Evolutionary conservation across 2,113 vertebrate genomes (phyloP).

Genomic region (Apteryx owenii): DNA sequence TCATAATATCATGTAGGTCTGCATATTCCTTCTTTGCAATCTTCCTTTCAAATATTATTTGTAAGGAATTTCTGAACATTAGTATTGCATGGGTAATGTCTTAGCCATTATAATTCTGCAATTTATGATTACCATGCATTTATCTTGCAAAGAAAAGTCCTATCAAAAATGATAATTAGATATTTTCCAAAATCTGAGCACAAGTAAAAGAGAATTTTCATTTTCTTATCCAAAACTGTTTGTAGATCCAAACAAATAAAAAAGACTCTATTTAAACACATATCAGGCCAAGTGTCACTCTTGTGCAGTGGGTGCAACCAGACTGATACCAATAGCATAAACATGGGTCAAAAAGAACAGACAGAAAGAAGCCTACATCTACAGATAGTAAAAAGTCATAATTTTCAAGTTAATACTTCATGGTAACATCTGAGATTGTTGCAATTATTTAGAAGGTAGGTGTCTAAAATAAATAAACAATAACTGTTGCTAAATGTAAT

Average conservation of each 20-base stretch:
- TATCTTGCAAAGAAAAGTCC: not conserved
- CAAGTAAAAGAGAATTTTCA: not conserved
- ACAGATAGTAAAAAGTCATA: not conserved
- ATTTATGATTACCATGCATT: not conserved
- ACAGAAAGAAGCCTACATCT: constrained; percentile 11
- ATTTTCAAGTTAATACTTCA: not conserved
- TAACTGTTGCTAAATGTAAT: not conserved
- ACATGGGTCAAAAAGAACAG: not conserved
- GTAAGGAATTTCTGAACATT: not conserved
- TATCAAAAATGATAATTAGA: not conserved
- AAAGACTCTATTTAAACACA: not conserved
- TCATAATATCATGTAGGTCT: not conserved
- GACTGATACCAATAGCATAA: not conserved
- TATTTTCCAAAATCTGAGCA: not conserved
- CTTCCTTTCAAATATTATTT: not conserved
- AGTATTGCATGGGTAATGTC: not conserved
- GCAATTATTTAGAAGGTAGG: not conserved
- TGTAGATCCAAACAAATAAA: not conserved
- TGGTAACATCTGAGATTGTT: not conserved
- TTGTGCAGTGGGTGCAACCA: not conserved
- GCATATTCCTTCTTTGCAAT: not conserved
- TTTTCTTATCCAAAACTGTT: not conserved
- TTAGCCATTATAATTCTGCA: not conserved
- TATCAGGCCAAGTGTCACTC: not conserved
- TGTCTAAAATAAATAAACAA: not conserved